These are phyloP conservation scores for Nyctalus aviator DNA, from an alignment of 2,797 vertebrate genomes.

Conservation along the genomic window DNA sequence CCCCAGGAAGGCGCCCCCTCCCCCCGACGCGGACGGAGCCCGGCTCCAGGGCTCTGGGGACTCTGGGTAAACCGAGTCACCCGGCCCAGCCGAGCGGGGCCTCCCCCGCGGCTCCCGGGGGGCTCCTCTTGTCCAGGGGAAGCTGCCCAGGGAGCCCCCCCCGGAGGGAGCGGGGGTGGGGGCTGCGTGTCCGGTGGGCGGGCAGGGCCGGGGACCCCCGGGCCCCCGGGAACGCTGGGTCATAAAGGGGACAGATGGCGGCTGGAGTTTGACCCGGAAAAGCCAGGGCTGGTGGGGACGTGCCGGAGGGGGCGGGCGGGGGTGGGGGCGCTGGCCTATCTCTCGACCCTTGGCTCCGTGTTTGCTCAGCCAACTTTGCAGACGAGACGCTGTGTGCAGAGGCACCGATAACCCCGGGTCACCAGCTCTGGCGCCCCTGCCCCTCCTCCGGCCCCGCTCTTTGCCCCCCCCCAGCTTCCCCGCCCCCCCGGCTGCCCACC, in stretches of 20 bases:
- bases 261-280: slow-evolving; percentile 18
- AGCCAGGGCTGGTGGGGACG: not conserved
- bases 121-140: not conserved
- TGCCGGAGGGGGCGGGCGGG: not conserved
- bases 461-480: not conserved
- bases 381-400: slow-evolving; percentile 35
- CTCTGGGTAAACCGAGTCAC: not conserved
- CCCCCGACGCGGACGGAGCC: not conserved
- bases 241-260: not conserved
- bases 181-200: not conserved
- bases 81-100: not conserved
- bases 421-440: not conserved
- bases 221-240: not conserved
- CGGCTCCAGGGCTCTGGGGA: not conserved
- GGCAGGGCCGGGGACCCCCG: not conserved
- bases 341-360: slow-evolving; percentile 45
- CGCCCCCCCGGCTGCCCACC: not conserved
- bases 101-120: not conserved
- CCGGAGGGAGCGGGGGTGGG: accelerated
- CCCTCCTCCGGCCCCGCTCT: not conserved
- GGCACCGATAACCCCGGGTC: slow-evolving; percentile 66
- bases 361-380: slow-evolving; percentile 69
- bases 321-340: not conserved
- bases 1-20: not conserved
- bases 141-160: accelerated